Evolutionary conservation across 2,888 invertebrate species (phyloP), one percentile per base, ranked within the genome.

Genomic region (Microdon myrmicae): DNA sequence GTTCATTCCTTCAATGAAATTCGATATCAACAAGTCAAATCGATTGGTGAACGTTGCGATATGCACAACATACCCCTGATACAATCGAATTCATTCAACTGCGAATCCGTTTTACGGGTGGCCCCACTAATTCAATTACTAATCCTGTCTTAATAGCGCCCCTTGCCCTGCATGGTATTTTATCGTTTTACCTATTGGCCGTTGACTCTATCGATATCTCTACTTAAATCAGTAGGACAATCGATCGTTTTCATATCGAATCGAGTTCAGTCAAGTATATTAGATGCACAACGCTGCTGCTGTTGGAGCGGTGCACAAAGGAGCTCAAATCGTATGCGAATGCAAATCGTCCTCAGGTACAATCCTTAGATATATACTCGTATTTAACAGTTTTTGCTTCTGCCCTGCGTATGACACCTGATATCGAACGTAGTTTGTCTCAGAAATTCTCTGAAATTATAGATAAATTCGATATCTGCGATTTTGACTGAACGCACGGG

Each of bases 71-170:
- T 43, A 43, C 37, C 20, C 54, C 12, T 47, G 38, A 32, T 25
- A 41, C 19, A 10, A 58, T 43, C 7, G 25, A 44, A 59, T 64
- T 67, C 70, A 71, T 66, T 75, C 73, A 72, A 74, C 70, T 76
- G 76, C 71, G 73, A 74, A 74, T 76, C 77, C 75, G 76, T 71
- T 71, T 68, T 70, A 72, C 72, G 75, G 74, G 76, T 74, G 76
- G 76, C 71, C 74, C 67, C 45, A 58, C 67, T 68, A 69, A 69
- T 70, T 70, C 74, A 74, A 75, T 76, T 73, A 74, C 71, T 70
- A 71, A 72, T 73, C 69, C 70, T 61, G 70, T 69, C 70, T 68
- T 61, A 67, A 68, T 51, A 39, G n/a, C n/a, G n/a, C n/a, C n/a
- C n/a, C n/a, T n/a, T n/a, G n/a, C 58, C 64, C 64, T 51, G 58